These are phyloP conservation scores for Furnarius figulus DNA, from an alignment of 2,113 vertebrate genomes.

Conservation along the genomic window DNA sequence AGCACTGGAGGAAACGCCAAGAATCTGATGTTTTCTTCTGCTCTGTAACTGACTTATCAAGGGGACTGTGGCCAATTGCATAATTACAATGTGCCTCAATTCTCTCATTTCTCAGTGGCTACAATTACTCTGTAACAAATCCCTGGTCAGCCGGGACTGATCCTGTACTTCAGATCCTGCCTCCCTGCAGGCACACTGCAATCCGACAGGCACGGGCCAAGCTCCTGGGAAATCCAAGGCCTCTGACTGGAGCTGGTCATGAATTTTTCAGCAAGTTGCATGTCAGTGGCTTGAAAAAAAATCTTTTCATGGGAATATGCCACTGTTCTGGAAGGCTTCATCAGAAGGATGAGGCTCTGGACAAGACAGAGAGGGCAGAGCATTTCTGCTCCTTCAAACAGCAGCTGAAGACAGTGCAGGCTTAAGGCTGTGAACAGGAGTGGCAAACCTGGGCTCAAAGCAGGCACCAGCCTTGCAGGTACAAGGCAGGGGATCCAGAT, in stretches of 20 bases:
- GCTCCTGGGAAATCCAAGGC: not conserved
- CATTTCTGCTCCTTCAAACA: not conserved
- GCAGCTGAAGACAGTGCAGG: not conserved
- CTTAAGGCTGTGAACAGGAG: not conserved
- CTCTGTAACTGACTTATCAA: not conserved
- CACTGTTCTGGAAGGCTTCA: not conserved
- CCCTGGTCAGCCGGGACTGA: not conserved
- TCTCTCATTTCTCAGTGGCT: not conserved
- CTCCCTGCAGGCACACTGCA: not conserved
- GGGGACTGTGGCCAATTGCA: not conserved
- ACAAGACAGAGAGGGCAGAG: not conserved
- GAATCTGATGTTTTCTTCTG: not conserved
- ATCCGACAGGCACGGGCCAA: not conserved
- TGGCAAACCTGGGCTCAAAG: not conserved
- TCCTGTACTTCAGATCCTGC: not conserved
- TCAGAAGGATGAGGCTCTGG: not conserved
- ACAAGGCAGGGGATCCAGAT: not conserved
- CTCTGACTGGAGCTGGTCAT: not conserved
- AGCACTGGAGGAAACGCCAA: not conserved
- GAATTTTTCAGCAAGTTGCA: conserved; percentile 33
- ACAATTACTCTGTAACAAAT: conserved; percentile 1
- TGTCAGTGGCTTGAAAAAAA: not conserved
- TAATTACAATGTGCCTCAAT: not conserved
- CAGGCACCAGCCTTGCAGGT: not conserved
- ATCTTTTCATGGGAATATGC: not conserved